Percentiles rank a stretch among this genome's conserved stretches.
Conservation (phyloP, 1,140 invertebrate genomes). For the Procambarus virginalis region DNA sequence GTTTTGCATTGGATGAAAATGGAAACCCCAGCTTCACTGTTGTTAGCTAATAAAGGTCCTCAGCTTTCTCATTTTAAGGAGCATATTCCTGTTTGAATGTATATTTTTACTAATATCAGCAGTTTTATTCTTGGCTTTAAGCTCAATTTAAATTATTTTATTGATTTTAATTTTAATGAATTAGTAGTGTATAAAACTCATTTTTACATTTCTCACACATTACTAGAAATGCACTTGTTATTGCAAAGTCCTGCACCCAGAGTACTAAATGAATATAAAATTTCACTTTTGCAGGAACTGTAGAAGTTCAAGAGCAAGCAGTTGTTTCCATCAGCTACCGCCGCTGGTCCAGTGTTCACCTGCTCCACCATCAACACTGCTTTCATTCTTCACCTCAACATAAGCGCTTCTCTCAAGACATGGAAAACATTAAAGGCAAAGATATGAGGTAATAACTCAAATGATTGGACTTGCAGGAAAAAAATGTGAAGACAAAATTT, state of each 20-base stretch:
- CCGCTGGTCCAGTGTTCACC: conserved; percentile 86
- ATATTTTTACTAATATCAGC: neutral
- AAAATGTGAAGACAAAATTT: neutral
- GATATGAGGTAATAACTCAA: neutral
- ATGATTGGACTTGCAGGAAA: neutral
- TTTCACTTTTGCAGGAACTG: conserved; percentile 76
- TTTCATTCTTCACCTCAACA: conserved; percentile 88
- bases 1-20: too few relatives aligned
- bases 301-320: conserved; percentile 86
- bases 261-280: neutral
- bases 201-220: neutral
- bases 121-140: neutral
- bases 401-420: conserved; percentile 83
- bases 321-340: conserved; percentile 87
- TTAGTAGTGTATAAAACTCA: neutral
- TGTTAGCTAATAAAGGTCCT: too few relatives aligned
- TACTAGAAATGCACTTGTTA: neutral
- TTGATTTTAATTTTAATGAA: neutral
- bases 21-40: too few relatives aligned
- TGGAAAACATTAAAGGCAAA: conserved; percentile 32
- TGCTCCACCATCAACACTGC: conserved; percentile 90
- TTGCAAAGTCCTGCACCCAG: neutral
- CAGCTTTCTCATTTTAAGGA: neutral
- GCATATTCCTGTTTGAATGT: neutral
- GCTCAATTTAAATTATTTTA: neutral